A percentile compares a stretch with the other conserved stretches of the same genome.
Conservation (phyloP, 2,888 invertebrate genomes). For the Caenorhabditis japonica region DNA sequence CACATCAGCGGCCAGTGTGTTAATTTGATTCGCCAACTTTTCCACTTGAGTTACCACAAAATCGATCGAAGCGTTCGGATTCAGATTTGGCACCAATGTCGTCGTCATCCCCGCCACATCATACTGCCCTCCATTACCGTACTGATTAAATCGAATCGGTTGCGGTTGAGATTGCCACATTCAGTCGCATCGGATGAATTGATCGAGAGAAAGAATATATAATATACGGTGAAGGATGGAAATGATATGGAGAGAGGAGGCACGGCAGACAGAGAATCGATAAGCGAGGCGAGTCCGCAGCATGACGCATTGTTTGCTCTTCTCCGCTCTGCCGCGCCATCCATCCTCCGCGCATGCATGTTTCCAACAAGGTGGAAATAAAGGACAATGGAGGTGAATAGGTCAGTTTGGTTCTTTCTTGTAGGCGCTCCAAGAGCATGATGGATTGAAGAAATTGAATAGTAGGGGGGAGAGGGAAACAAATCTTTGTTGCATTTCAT, state of each 20-base stretch:
- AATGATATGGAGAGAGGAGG: slow-evolving; percentile 18
- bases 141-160: slow-evolving; percentile 30
- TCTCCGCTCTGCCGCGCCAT: neutral
- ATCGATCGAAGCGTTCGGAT: slow-evolving; percentile 66
- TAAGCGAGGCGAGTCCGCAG: slow-evolving; percentile 38
- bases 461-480: no score
- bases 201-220: neutral
- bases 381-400: slow-evolving; percentile 15
- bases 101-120: slow-evolving; percentile 24
- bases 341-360: slow-evolving; percentile 13
- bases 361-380: slow-evolving; percentile 27
- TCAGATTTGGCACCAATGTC: slow-evolving; percentile 32
- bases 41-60: slow-evolving; percentile 64
- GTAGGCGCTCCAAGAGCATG: no score
- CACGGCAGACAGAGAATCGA: slow-evolving; percentile 25
- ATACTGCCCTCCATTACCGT: slow-evolving; percentile 5
- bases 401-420: slow-evolving; percentile 36
- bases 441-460: no score
- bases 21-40: slow-evolving; percentile 36
- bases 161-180: slow-evolving; percentile 45
- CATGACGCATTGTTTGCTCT: slow-evolving; percentile 51
- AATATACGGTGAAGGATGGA: slow-evolving; percentile 7
- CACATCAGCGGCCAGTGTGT: slow-evolving; percentile 36
- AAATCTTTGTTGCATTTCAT: no score
- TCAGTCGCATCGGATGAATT: neutral